A percentile compares a stretch with the other conserved stretches of the same genome.
Evolutionary conservation across 2,113 vertebrate genomes (phyloP).

Genomic region (Asarcornis scutulata): DNA sequence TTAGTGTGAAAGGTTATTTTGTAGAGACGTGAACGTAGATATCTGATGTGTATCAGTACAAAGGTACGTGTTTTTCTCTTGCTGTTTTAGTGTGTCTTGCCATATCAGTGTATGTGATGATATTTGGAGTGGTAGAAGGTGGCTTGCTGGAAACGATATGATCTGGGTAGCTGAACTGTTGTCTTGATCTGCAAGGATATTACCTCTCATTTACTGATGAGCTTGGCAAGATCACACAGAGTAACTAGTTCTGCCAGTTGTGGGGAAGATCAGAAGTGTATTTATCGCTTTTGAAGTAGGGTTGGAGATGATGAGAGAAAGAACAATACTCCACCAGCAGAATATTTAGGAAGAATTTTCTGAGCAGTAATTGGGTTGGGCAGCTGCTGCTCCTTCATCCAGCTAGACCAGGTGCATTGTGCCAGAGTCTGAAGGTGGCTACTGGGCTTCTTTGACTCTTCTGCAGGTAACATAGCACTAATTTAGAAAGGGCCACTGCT

Average conservation of each 20-base stretch:
- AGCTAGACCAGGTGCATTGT: neutral
- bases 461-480: neutral
- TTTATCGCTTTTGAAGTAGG: neutral
- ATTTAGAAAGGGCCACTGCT: neutral
- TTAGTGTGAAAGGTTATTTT: neutral
- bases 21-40: neutral
- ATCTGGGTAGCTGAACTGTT: neutral
- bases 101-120: rapidly evolving
- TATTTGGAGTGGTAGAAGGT: neutral
- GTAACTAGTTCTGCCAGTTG: neutral
- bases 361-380: neutral
- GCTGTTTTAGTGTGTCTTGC: neutral
- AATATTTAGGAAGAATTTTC: neutral
- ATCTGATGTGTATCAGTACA: neutral
- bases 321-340: neutral
- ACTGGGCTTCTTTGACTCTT: neutral
- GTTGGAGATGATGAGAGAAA: neutral
- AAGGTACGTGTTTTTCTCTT: neutral
- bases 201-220: neutral
- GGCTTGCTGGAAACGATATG: neutral
- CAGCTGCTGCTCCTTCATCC: neutral
- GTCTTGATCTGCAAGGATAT: neutral
- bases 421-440: neutral
- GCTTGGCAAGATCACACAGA: rapidly evolving
- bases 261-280: neutral